A percentile compares a stretch with the other conserved stretches of the same genome.
phyloP scores from a whole-genome alignment of 2,888 invertebrate species.

The Microchrysa polita region DNA sequence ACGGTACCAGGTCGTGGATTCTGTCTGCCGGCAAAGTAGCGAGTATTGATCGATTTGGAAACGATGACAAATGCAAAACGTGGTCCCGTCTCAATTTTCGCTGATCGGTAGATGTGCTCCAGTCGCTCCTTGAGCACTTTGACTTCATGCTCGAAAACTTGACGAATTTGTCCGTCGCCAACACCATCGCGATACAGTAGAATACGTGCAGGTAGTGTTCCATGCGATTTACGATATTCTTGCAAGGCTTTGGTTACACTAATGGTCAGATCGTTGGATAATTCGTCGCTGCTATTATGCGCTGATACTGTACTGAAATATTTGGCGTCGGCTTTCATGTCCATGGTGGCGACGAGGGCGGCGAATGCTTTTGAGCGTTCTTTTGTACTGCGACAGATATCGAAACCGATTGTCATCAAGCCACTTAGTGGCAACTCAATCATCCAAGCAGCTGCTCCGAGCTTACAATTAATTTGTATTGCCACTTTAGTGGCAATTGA shows the following conservation, averaged over 20 bases:
- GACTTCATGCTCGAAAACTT: slow-evolving; percentile 82
- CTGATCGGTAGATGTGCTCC: slow-evolving; percentile 66
- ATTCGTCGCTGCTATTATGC: slow-evolving; percentile 78
- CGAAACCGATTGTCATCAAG: slow-evolving; percentile 88
- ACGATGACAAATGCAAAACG: slow-evolving; percentile 84
- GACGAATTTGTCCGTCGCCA: slow-evolving; percentile 87
- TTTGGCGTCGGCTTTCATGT: slow-evolving; percentile 68
- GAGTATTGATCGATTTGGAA: slow-evolving; percentile 85
- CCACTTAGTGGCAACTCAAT: slow-evolving; percentile 73
- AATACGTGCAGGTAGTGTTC: slow-evolving; percentile 74
- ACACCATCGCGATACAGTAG: slow-evolving; percentile 93
- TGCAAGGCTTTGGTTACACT: slow-evolving; percentile 67
- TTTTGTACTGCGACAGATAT: slow-evolving; percentile 85
- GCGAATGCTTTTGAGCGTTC: slow-evolving; percentile 74
- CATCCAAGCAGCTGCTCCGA: slow-evolving; percentile 92
- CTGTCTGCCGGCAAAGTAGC: slow-evolving; percentile 69
- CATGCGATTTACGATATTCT: slow-evolving; percentile 58
- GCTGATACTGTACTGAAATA: slow-evolving; percentile 80
- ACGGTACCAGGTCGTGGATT: slow-evolving; percentile 90
- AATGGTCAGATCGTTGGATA: slow-evolving; percentile 76
- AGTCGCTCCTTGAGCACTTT: slow-evolving; percentile 69
- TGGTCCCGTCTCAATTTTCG: slow-evolving; percentile 60
- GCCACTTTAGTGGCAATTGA: slow-evolving; percentile 92
- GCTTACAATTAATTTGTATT: slow-evolving; percentile 91
- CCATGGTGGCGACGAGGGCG: slow-evolving; percentile 81